These are phyloP conservation scores for Hylaeus anthracinus DNA, from an alignment of 1,140 invertebrate genomes.

Conservation along the genomic window DNA sequence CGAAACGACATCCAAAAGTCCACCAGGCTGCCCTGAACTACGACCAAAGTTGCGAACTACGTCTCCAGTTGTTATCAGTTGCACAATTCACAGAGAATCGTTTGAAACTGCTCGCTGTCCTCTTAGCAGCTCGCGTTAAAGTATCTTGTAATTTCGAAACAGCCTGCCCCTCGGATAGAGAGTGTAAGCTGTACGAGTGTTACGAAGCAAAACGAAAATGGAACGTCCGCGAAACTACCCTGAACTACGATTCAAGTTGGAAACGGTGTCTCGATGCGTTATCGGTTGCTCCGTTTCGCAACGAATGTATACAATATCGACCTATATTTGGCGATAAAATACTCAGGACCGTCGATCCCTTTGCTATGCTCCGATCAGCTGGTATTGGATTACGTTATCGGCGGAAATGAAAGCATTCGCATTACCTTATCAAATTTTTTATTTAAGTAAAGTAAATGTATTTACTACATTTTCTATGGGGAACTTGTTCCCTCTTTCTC, in stretches of 20 bases:
- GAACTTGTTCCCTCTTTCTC: no score
- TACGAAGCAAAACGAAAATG: not conserved
- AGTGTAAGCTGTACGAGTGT: not conserved
- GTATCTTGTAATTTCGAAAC: not conserved
- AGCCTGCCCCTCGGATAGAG: not conserved
- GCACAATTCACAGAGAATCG: conserved; percentile 28
- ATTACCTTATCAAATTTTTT: no score
- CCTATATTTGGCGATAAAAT: conserved; percentile 47
- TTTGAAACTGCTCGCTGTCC: conserved; percentile 16
- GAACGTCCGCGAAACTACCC: not conserved
- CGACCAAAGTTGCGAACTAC: conserved; percentile 58
- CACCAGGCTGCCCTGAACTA: conserved; percentile 45
- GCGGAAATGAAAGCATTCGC: no score
- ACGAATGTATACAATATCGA: conserved; percentile 27
- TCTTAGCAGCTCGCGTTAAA: not conserved
- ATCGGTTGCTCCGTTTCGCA: conserved; percentile 45
- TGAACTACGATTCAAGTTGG: not conserved
- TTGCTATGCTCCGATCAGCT: not conserved
- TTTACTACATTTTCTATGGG: no score
- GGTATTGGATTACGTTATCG: not conserved
- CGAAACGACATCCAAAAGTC: conserved; percentile 39
- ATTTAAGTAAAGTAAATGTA: no score
- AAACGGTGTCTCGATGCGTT: conserved; percentile 18
- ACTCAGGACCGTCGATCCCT: not conserved
- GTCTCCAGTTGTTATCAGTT: conserved; percentile 43